phyloP scores from a whole-genome alignment of 1,140 invertebrate genomes.

The Pseudachorutes palmiensis region DNA sequence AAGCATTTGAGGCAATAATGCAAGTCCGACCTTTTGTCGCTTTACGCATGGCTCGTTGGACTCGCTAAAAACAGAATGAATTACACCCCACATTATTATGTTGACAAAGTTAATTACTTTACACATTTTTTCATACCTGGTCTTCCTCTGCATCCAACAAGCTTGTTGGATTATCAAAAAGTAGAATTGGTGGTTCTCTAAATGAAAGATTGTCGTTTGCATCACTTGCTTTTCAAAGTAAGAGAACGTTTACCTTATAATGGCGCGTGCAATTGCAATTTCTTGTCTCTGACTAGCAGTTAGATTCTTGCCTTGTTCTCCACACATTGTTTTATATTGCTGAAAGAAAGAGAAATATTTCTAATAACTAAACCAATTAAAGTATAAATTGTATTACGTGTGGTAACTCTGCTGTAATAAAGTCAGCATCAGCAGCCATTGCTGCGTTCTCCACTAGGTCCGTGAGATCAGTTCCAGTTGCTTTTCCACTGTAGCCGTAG shows the following conservation, averaged over 20 bases:
- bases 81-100: no score
- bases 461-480: conserved; percentile 40
- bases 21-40: conserved; percentile 44
- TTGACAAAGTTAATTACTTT: no score
- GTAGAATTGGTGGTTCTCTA: neutral
- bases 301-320: neutral
- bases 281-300: conserved; percentile 1
- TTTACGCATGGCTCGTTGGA: conserved; percentile 17
- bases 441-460: neutral
- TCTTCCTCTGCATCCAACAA: conserved; percentile 6
- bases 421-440: neutral
- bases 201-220: neutral
- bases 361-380: neutral
- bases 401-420: neutral
- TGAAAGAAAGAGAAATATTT: neutral
- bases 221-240: no score
- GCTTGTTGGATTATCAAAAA: neutral
- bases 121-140: no score
- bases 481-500: conserved; percentile 39
- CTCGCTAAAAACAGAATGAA: neutral
- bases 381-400: neutral
- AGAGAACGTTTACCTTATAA: neutral
- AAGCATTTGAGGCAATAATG: conserved; percentile 47
- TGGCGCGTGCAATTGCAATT: neutral
- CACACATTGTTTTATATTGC: neutral